These are phyloP conservation scores for Nomada ruficornis DNA, from an alignment of 2,888 invertebrate genomes.

Conservation along the genomic window DNA sequence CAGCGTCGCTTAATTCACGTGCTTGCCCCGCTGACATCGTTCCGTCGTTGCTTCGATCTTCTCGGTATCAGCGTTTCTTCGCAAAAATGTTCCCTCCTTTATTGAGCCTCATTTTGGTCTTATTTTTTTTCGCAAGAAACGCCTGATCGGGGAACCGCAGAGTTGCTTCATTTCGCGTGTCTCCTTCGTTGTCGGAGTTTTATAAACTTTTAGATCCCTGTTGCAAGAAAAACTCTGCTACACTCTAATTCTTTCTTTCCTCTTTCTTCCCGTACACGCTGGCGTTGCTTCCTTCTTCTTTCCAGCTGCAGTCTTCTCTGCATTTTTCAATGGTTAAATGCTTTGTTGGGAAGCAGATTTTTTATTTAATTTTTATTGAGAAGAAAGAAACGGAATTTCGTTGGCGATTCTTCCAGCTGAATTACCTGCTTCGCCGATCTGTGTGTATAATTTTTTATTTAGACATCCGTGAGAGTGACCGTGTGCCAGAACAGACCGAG, in stretches of 20 bases:
- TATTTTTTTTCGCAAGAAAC: background rate
- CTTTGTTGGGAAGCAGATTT: too few relatives aligned
- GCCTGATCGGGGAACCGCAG: background rate
- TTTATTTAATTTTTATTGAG: too few relatives aligned
- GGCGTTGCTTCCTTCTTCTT: background rate
- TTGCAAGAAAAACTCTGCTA: background rate
- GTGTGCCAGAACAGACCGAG: constrained; percentile 32
- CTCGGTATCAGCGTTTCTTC: constrained; percentile 1
- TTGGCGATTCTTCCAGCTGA: too few relatives aligned
- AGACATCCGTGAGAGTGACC: constrained; percentile 18
- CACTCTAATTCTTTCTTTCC: background rate
- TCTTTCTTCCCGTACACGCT: too few relatives aligned
- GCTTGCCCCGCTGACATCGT: constrained; percentile 72
- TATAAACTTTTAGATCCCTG: background rate
- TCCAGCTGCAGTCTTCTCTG: background rate
- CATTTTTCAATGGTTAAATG: too few relatives aligned
- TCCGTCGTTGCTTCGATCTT: constrained; percentile 59
- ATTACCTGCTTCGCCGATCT: too few relatives aligned
- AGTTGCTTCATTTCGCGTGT: background rate
- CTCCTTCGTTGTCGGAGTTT: background rate
- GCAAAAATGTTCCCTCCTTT: background rate
- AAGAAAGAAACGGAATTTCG: too few relatives aligned
- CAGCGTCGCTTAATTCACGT: constrained; percentile 71
- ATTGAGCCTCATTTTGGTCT: background rate
- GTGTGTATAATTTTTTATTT: background rate